A percentile compares a stretch with the other conserved stretches of the same genome.
Evolutionary conservation across 2,888 invertebrate genomes (phyloP).

Genomic region (Brassicogethes aeneus): DNA sequence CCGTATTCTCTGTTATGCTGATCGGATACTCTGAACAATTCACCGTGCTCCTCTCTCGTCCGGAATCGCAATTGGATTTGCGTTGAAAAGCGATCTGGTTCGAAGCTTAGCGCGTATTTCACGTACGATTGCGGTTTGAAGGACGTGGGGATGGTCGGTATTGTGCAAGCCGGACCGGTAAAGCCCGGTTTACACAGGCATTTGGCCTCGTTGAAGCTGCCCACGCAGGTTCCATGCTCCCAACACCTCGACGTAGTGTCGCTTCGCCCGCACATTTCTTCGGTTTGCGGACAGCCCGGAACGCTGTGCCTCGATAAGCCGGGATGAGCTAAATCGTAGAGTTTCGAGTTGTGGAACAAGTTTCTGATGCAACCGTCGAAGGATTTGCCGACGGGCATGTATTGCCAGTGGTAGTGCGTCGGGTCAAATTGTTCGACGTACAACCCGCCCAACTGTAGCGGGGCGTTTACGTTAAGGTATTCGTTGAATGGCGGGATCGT

Average conservation of each 20-base stretch:
- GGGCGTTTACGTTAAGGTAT: constrained; percentile 91
- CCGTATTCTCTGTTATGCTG: constrained; percentile 92
- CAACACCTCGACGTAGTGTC: constrained; percentile 80
- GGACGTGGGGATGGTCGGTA: constrained; percentile 81
- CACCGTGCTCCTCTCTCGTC: constrained; percentile 86
- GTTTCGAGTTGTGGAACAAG: constrained; percentile 87
- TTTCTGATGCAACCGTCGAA: constrained; percentile 96
- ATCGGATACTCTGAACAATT: constrained; percentile 88
- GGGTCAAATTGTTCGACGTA: constrained; percentile 86
- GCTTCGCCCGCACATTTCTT: constrained; percentile 82
- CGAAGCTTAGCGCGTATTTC: constrained; percentile 92
- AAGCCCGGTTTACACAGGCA: constrained; percentile 95
- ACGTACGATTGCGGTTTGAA: constrained; percentile 92
- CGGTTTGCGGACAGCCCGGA: constrained; percentile 88
- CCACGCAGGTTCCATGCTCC: constrained; percentile 92
- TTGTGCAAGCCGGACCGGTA: constrained; percentile 82
- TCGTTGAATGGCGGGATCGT: constrained; percentile 91
- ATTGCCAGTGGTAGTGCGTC: constrained; percentile 82
- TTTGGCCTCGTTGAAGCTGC: constrained; percentile 77
- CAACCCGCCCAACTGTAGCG: constrained; percentile 86
- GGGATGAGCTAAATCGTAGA: constrained; percentile 92
- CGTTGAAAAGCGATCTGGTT: constrained; percentile 85
- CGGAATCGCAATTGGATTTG: constrained; percentile 90
- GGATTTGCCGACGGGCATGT: constrained; percentile 80
- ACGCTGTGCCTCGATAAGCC: constrained; percentile 79